Percentiles rank a stretch among this genome's conserved stretches.
phyloP scores from a whole-genome alignment of 2,797 vertebrate species.

The Parambassis ranga region DNA sequence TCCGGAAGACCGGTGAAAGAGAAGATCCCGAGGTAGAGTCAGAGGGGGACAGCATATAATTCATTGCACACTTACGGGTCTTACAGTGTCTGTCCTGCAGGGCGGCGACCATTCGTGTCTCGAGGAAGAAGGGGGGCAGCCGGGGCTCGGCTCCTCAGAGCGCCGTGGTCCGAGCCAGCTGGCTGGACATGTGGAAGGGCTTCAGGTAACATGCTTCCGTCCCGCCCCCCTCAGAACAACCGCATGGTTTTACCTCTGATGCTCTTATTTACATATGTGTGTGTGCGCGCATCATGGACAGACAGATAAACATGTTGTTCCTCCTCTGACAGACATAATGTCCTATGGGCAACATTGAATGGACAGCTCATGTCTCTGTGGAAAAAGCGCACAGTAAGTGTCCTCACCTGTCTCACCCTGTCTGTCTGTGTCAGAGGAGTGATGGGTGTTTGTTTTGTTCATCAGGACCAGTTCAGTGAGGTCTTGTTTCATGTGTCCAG shows the following conservation, averaged over 20 bases:
- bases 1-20: slow-evolving; percentile 35
- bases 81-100: slow-evolving; percentile 55
- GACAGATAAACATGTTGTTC: neutral
- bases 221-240: too few species aligned
- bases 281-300: too few species aligned
- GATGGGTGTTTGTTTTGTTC: slow-evolving; percentile 8
- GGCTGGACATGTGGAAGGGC: slow-evolving; percentile 82
- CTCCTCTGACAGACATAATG: slow-evolving; percentile 68
- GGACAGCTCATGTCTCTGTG: slow-evolving; percentile 79
- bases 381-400: slow-evolving; percentile 81
- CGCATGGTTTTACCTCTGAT: too few species aligned
- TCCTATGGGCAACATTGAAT: slow-evolving; percentile 77
- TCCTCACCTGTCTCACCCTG: neutral
- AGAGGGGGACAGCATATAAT: too few species aligned
- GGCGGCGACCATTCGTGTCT: slow-evolving; percentile 79
- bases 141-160: slow-evolving; percentile 2
- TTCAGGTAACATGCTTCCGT: slow-evolving; percentile 79
- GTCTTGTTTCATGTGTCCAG: slow-evolving; percentile 78
- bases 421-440: neutral
- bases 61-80: too few species aligned
- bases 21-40: slow-evolving; percentile 70
- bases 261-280: too few species aligned
- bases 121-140: slow-evolving; percentile 67
- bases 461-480: slow-evolving; percentile 78
- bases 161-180: slow-evolving; percentile 69